phyloP scores from a whole-genome alignment of 2,797 vertebrate genomes.

The Gymnopithys bicolor region DNA sequence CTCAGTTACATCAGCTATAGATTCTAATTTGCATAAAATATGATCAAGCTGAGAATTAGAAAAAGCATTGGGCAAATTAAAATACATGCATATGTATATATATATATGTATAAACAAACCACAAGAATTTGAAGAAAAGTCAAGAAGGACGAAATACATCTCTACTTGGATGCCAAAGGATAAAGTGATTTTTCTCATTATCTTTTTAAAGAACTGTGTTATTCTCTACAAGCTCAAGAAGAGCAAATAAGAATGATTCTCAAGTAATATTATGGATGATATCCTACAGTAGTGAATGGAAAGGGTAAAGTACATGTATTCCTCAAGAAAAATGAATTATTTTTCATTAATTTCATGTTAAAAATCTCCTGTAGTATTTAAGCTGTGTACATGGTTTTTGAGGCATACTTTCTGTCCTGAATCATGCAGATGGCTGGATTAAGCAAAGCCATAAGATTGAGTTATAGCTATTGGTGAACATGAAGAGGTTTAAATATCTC shows the following conservation, averaged over 20 bases:
- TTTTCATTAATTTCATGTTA: neutral
- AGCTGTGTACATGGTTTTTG: neutral
- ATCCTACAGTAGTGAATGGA: neutral
- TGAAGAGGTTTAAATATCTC: neutral
- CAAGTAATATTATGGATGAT: neutral
- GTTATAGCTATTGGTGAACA: neutral
- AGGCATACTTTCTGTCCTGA: neutral
- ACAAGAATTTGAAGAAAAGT: neutral
- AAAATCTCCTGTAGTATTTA: neutral
- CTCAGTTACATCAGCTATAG: neutral
- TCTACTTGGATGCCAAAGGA: neutral
- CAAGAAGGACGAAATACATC: neutral
- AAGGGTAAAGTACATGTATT: neutral
- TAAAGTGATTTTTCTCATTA: neutral
- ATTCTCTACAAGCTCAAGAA: neutral
- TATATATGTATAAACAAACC: neutral
- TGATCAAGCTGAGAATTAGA: neutral
- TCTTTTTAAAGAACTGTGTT: neutral
- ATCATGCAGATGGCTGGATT: neutral
- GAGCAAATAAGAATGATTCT: neutral
- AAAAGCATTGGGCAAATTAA: neutral
- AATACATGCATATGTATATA: neutral
- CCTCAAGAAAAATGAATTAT: neutral
- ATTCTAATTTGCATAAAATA: neutral
- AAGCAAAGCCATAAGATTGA: neutral